phyloP scores from a whole-genome alignment of 2,888 invertebrate genomes.

The Hemithea aestivaria region DNA sequence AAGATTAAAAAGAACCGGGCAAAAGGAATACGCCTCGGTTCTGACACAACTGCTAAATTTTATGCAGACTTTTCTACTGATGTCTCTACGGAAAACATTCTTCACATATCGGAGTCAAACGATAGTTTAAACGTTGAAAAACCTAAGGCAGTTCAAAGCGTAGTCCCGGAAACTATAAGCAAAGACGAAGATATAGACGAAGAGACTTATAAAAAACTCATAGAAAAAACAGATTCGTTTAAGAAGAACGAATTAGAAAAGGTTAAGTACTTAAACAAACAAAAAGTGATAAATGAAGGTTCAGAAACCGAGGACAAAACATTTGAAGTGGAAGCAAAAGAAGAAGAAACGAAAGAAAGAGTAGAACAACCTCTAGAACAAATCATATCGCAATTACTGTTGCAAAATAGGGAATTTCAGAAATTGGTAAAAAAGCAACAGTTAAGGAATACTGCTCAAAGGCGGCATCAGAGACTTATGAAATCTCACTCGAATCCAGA shows the following conservation, averaged over 20 bases:
- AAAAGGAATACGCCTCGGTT: slow-evolving; percentile 67
- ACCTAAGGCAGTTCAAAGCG: slow-evolving; percentile 39
- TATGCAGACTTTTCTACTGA: slow-evolving; percentile 83
- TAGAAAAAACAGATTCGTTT: slow-evolving; percentile 76
- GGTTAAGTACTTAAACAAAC: slow-evolving; percentile 70
- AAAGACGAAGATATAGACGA: slow-evolving; percentile 72
- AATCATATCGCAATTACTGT: slow-evolving; percentile 89
- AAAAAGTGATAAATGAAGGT: slow-evolving; percentile 69
- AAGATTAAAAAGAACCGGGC: slow-evolving; percentile 84
- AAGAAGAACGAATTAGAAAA: slow-evolving; percentile 75
- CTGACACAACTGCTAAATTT: slow-evolving; percentile 81
- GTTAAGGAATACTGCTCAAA: slow-evolving; percentile 73
- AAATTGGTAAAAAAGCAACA: slow-evolving; percentile 87
- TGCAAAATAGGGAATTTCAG: slow-evolving; percentile 91
- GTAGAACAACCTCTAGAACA: slow-evolving; percentile 83
- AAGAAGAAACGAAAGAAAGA: slow-evolving; percentile 50
- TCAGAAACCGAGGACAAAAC: slow-evolving; percentile 61
- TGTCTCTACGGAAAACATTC: slow-evolving; percentile 79
- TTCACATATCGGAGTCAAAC: slow-evolving; percentile 82
- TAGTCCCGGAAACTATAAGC: slow-evolving; percentile 49
- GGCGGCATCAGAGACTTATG: slow-evolving; percentile 75
- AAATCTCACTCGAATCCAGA: slow-evolving; percentile 75
- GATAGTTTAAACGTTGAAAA: slow-evolving; percentile 78
- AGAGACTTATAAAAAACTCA: slow-evolving; percentile 68
- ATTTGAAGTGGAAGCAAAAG: slow-evolving; percentile 35